These are phyloP conservation scores for Pterocles gutturalis DNA, from an alignment of 2,113 vertebrate species.

Conservation along the genomic window DNA sequence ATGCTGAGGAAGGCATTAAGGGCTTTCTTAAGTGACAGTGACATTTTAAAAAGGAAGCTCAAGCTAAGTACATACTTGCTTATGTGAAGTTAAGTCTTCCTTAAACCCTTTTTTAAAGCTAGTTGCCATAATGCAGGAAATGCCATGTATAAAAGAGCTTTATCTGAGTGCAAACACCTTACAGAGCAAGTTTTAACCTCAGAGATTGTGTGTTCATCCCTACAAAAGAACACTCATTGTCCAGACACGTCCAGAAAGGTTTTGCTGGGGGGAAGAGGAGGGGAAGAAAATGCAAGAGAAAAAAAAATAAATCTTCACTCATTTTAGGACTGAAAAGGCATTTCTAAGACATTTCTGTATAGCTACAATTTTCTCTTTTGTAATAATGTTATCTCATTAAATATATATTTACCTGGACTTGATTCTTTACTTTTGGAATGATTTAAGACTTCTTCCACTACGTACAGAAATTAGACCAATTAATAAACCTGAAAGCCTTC, in stretches of 20 bases:
- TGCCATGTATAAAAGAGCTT: slow-evolving; percentile 10
- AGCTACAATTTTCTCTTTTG: not conserved
- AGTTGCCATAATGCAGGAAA: not conserved
- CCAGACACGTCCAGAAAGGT: not conserved
- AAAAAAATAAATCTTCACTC: not conserved
- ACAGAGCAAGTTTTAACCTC: not conserved
- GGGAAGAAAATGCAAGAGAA: not conserved
- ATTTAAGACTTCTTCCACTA: not conserved
- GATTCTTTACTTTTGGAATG: not conserved
- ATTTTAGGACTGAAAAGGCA: not conserved
- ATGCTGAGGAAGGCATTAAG: not conserved
- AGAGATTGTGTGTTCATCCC: not conserved
- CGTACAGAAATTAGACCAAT: not conserved
- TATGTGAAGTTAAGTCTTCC: not conserved
- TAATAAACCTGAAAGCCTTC: slow-evolving; percentile 2
- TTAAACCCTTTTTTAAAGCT: not conserved
- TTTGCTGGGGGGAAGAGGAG: not conserved
- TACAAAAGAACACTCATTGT: slow-evolving; percentile 12
- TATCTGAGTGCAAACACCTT: slow-evolving; percentile 27
- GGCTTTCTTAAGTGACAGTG: not conserved
- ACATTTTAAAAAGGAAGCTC: slow-evolving; percentile 11
- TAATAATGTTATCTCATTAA: not conserved
- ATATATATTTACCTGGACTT: not conserved
- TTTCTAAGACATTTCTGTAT: not conserved
- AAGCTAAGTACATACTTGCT: not conserved